Evolutionary conservation across 2,888 invertebrate genomes (phyloP), one percentile per base, ranked within the genome.

Genomic region (Caenorhabditis sinica): DNA sequence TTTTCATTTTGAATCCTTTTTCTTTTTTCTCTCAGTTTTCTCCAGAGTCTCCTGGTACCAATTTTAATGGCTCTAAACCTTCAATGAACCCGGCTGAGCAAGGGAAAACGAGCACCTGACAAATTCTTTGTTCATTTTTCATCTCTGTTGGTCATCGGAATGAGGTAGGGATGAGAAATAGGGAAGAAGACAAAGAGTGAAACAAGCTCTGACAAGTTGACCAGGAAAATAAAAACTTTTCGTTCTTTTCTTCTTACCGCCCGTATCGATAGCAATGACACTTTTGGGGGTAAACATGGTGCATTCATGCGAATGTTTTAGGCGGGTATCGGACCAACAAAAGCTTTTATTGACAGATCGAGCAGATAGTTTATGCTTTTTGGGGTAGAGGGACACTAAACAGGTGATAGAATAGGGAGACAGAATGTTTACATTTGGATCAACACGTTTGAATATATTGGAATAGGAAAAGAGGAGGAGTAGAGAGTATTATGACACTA

Each of bases 391-490:
- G 53, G 56, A 69, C 69, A 56, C 56, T 51, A 53, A 66, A 69
- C 69, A 69, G 77, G 69, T 77, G 69, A 40, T 60, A 15, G 75
- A 45, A 40, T 28, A 56, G 58, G 36, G 20, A n/a, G 36, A 60
- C 1, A 20, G 45, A 68, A 25, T 76, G 76, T 76, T 76, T 76
- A 76, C 76, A 76, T 76, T 76, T 45, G 79, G 79, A 79, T 72
- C 79, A 79, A 79, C 79, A 79, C 79, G 53, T 79, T 79, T 79
- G 79, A 79, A 79, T 76, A 65, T 74, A 69, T 74, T 63, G 23
- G 51, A 56, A 65, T 43, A 66, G 65, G n/a, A n/a, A n/a, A n/a
- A n/a, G n/a, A n/a, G 56, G n/a, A 51, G n/a, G 17, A 13, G 68
- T 58, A 36, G 33, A 36, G 53, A 40, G 75, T 61, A 76, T 76